phyloP scores from a whole-genome alignment of 2,797 vertebrate genomes.

The Poeciliopsis presidionis region DNA sequence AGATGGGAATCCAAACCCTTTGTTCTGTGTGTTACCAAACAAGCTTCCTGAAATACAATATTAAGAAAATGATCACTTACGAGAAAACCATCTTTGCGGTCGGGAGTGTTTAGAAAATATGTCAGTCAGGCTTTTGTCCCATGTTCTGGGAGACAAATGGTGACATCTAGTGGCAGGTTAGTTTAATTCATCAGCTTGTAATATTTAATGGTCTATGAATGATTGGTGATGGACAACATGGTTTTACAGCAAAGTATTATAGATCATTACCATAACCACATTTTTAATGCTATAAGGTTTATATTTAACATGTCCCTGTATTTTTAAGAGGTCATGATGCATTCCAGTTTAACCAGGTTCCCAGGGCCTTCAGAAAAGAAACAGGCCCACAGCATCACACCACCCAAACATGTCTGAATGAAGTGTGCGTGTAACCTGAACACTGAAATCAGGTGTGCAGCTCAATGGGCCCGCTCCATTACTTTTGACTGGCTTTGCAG shows the following conservation, averaged over 20 bases:
- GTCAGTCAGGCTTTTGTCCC: neutral
- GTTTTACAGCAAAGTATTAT: neutral
- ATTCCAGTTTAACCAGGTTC: neutral
- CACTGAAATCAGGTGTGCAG: neutral
- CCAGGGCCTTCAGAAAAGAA: neutral
- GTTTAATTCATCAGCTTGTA: neutral
- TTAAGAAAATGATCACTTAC: slow-evolving; percentile 3
- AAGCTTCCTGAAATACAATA: slow-evolving; percentile 77
- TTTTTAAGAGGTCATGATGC: neutral
- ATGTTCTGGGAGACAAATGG: slow-evolving; percentile 5
- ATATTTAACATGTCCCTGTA: neutral
- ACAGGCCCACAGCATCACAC: neutral
- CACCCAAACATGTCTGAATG: neutral
- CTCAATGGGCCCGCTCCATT: neutral
- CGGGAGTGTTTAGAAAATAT: slow-evolving; percentile 2
- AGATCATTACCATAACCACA: neutral
- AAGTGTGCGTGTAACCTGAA: neutral
- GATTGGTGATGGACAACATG: neutral
- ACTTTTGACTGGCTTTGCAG: neutral
- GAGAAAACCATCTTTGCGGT: neutral
- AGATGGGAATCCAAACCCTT: slow-evolving; percentile 93
- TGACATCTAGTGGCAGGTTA: slow-evolving; percentile 44
- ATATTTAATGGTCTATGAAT: neutral
- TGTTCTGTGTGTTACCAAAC: slow-evolving; percentile 92
- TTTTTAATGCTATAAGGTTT: neutral